Conservation (phyloP, 2,113 vertebrate species). For the Lonchura striata region DNA sequence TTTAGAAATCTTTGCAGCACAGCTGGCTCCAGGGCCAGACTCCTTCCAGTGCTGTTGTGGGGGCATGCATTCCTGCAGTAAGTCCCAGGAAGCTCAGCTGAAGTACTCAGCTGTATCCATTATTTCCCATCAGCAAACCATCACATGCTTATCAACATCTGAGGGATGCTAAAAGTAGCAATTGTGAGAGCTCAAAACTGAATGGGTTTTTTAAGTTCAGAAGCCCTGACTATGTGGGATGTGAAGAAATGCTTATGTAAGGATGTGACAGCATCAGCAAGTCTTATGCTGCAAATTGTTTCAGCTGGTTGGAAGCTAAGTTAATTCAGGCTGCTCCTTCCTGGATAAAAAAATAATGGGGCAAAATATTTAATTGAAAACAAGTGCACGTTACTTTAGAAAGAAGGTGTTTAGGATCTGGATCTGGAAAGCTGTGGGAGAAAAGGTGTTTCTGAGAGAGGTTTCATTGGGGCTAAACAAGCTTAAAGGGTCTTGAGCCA, state of each 20-base stretch:
- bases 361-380: background rate
- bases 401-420: background rate
- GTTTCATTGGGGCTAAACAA: background rate
- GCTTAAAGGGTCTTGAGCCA: background rate
- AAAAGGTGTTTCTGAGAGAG: background rate
- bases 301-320: background rate
- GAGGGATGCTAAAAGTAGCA: conserved; percentile 17
- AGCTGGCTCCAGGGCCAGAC: background rate
- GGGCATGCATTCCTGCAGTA: background rate
- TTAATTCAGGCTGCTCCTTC: conserved; percentile 14
- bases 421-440: background rate
- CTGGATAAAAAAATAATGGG: background rate
- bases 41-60: background rate
- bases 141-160: conserved; percentile 35
- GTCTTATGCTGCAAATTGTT: conserved; percentile 20
- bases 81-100: background rate
- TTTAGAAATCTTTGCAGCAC: background rate
- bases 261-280: conserved; percentile 21
- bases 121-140: conserved; percentile 5
- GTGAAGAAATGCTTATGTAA: conserved; percentile 58
- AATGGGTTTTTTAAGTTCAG: conserved; percentile 7
- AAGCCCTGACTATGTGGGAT: conserved; percentile 35
- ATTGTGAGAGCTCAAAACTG: background rate
- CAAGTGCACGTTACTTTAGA: background rate
- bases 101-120: background rate